These are phyloP conservation scores for Glaucidium brasilianum DNA, from an alignment of 2,113 vertebrate genomes.

Conservation along the genomic window DNA sequence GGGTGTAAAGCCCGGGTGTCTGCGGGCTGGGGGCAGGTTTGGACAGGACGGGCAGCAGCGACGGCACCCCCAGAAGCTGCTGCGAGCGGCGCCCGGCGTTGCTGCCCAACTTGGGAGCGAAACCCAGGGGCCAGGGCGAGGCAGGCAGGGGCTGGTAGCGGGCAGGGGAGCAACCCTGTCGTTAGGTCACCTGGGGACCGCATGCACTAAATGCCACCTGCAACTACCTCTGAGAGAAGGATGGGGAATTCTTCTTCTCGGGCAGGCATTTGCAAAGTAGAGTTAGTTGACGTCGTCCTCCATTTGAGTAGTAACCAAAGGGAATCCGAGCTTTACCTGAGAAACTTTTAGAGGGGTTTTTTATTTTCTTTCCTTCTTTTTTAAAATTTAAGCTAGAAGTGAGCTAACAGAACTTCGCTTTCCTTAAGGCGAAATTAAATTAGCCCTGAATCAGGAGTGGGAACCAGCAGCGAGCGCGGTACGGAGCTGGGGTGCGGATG, in stretches of 20 bases:
- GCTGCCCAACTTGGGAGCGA: background rate
- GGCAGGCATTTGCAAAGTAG: background rate
- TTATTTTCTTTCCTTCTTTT: background rate
- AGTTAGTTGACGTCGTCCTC: background rate
- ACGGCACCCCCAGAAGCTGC: background rate
- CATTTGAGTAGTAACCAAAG: background rate
- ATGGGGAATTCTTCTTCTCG: background rate
- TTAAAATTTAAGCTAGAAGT: background rate
- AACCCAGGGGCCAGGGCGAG: background rate
- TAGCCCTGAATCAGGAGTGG: background rate
- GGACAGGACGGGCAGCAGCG: background rate
- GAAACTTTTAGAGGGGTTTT: background rate
- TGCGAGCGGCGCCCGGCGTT: background rate
- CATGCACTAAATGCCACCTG: background rate
- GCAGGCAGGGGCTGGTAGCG: background rate
- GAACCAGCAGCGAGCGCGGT: background rate
- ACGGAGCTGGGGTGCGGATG: background rate
- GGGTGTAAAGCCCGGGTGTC: background rate
- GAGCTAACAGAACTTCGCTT: background rate
- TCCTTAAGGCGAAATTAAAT: background rate
- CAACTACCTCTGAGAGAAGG: background rate
- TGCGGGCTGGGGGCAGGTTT: background rate
- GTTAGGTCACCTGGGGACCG: background rate
- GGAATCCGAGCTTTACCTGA: background rate
- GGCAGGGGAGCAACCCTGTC: background rate